phyloP scores from a whole-genome alignment of 2,797 vertebrate genomes.

The Macropodus opercularis region DNA sequence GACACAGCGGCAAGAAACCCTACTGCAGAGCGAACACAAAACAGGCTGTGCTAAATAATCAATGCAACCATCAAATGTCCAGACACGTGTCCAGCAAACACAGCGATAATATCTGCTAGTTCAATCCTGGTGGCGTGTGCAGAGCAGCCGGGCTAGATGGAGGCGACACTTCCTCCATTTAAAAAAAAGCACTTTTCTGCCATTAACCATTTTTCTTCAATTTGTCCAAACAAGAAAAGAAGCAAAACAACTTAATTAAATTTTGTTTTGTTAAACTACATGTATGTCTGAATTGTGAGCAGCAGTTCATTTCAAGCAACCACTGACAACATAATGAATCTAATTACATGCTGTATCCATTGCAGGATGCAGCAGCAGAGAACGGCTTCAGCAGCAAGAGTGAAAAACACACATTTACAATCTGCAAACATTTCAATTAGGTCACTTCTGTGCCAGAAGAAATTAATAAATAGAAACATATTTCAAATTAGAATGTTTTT shows the following conservation, averaged over 20 bases:
- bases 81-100: background rate
- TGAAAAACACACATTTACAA: background rate
- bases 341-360: background rate
- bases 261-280: constrained; percentile 3
- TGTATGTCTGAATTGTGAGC: background rate
- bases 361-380: background rate
- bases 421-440: too few species aligned
- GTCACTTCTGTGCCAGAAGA: too few species aligned
- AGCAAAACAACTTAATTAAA: constrained; percentile 13
- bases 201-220: background rate
- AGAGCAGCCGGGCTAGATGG: background rate
- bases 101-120: background rate
- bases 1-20: too few species aligned
- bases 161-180: background rate
- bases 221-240: constrained; percentile 3
- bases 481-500: too few species aligned
- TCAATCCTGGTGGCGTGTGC: background rate
- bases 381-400: too few species aligned
- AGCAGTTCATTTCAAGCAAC: background rate
- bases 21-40: too few species aligned
- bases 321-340: background rate
- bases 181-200: background rate
- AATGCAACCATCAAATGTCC: constrained; percentile 4
- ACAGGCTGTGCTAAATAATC: background rate
- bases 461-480: too few species aligned